Conservation (phyloP, 1,140 invertebrate species). For the Drosophila azteca region DNA sequence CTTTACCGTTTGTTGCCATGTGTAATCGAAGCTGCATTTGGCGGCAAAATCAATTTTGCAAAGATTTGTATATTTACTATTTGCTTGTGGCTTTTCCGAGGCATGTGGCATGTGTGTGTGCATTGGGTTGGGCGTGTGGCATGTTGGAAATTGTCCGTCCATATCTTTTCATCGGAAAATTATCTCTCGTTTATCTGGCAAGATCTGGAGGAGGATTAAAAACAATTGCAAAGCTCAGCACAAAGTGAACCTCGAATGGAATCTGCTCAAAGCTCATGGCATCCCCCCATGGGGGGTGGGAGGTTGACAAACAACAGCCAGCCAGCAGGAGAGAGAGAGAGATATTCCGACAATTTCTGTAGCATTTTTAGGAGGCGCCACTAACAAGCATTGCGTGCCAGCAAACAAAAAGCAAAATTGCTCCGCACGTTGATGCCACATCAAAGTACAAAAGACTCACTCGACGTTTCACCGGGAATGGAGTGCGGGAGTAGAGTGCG, state of each 20-base stretch:
- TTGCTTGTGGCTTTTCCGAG: slow-evolving; percentile 34
- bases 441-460: slow-evolving; percentile 42
- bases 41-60: slow-evolving; percentile 55
- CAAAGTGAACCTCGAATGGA: slow-evolving; percentile 30
- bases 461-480: background rate
- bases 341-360: slow-evolving; percentile 62
- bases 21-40: slow-evolving; percentile 57
- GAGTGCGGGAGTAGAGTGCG: too few relatives aligned
- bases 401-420: slow-evolving; percentile 65
- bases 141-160: too few relatives aligned
- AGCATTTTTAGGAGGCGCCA: slow-evolving; percentile 55
- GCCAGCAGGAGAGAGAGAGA: slow-evolving; percentile 19
- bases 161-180: slow-evolving; percentile 9
- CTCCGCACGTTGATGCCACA: slow-evolving; percentile 39
- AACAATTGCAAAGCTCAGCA: slow-evolving; percentile 19
- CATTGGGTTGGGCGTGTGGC: background rate
- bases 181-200: slow-evolving; percentile 26
- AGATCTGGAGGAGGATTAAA: slow-evolving; percentile 18
- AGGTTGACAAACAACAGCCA: slow-evolving; percentile 20
- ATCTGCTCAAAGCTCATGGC: slow-evolving; percentile 4
- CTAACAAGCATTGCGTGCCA: slow-evolving; percentile 70
- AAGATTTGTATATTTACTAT: slow-evolving; percentile 28
- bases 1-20: too few relatives aligned
- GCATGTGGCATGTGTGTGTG: background rate
- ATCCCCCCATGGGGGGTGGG: background rate